Evolutionary conservation across 1,140 invertebrate genomes (phyloP), one percentile per base, ranked within the genome.

Genomic region (Anoplophora glabripennis): DNA sequence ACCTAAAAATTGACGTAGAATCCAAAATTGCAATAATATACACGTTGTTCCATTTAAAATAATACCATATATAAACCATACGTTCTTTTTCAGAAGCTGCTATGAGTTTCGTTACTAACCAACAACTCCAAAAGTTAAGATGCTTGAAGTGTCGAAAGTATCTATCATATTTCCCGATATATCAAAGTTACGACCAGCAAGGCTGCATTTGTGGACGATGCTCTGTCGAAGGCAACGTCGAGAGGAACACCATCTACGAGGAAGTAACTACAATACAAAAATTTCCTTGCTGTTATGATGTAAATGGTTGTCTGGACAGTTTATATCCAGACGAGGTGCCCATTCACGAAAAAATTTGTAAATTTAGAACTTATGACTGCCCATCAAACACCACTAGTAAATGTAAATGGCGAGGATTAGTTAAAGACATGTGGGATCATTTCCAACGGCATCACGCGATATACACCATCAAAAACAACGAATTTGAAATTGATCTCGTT

Each of bases 401-500:
- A 42, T 61, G 58, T 42, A 33, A 34, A 18, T 60, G 58, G 57
- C 4, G 47, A 33, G 57, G 57, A 15, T 37, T 10, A 15, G 7
- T 47, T 21, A 21, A 52, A 33, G 34, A 57, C 34, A 28, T 64
- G 7, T 33, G 60, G 11, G 42, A 60, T 1, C 63, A 64, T 35
- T 64, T 64, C 42, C 48, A 60, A 28, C 18, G 42, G 0, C n/a
- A 61, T 35, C 63, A 64, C 42, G 34, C 48, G 17, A 37, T 40
- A 5, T 57, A 57, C 28, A 48, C 61, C 12, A n/a, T 61, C 12
- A 61, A 54, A n/a, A 58, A 61, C 5, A 37, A 38, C 14, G 11
- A 35, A 18, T 64, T 64, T 54, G 63, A 64, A 41, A 41, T 64
- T 7, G 58, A 64, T 54, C 61, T 64, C 41, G 38, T 64, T 7